Base-by-base conservation (phyloP, 2,888 invertebrate genomes). In the Antitype chi region DNA sequence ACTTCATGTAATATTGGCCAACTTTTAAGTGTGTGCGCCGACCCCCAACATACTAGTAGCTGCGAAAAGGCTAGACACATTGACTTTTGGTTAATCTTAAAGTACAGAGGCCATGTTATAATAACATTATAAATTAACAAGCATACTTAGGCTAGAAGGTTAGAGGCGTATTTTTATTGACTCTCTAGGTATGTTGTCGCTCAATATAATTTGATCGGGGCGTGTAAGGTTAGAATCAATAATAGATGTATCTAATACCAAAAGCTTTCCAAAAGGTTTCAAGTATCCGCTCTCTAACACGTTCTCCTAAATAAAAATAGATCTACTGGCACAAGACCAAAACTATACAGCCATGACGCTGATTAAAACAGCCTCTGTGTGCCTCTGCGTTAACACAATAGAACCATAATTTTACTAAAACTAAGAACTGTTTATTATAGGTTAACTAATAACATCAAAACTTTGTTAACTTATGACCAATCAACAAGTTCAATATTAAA, bases 231-330 rank as follows among this genome's bases (percentile, higher is more conserved):
- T 23, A 52, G 15, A 52, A 62, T 64, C 25, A 28, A 62, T 47
- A 82, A 62, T 43, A 76, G 20, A 28, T 32, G 25, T 62, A 6
- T n/a, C 59, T 70, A 38, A 66, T 32, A 72, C 6, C 57, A 62
- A 38, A 69, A 25, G 28, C 55, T 66, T 23, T 32, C 20, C 60
- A 20, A 32, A 60, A 60, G 13, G 20, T 15, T 8, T 15, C 28
- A 74, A 52, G 28, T n/a, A 57, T 43, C 23, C 13, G 20, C 64
- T 25, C 80, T 81, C n/a, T 32, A 62, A 47, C 69, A 79, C 80
- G 69, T 69, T 78, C 43, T 43, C 52, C 70, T 52, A 38, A 60
- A 68, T 73, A 69, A 69, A 84, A 73, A 84, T 81, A 73, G 49
- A 69, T 79, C 52, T 38, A 66, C 60, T 69, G 81, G 80, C 72